Conservation (phyloP, 2,888 invertebrate genomes). For the Alviniconcha strummeri region DNA sequence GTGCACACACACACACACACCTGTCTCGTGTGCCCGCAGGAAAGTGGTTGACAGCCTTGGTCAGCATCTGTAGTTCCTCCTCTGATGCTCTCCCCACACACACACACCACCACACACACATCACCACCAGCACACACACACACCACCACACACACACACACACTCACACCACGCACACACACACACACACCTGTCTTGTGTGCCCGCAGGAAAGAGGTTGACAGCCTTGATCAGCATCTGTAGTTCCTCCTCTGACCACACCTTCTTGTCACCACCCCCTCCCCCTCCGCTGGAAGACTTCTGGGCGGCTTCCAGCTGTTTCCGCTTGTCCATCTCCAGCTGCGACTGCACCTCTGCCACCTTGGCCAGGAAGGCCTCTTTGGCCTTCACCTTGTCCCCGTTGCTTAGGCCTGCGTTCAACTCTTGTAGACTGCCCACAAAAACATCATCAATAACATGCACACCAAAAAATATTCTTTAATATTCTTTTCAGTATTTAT, state of each 20-base stretch:
- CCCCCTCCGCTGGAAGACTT: constrained; percentile 53
- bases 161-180: no score
- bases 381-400: constrained; percentile 68
- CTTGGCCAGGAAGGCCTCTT: constrained; percentile 63
- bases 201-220: constrained; percentile 97
- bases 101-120: no score
- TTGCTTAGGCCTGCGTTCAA: constrained; percentile 79
- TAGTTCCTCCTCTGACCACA: constrained; percentile 90
- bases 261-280: constrained; percentile 68
- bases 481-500: no score
- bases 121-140: no score
- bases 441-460: background rate
- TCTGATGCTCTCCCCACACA: constrained; percentile 90
- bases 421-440: constrained; percentile 78
- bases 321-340: constrained; percentile 83
- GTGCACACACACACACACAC: constrained; percentile 67
- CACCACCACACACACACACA: no score
- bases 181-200: constrained; percentile 82
- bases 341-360: constrained; percentile 79
- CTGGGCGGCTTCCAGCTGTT: constrained; percentile 60
- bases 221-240: constrained; percentile 96
- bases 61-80: constrained; percentile 90
- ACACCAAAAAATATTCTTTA: no score
- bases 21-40: constrained; percentile 96
- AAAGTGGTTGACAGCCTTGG: constrained; percentile 97